Conservation (phyloP, 2,888 invertebrate species). For the Argyresthia goedartella region DNA sequence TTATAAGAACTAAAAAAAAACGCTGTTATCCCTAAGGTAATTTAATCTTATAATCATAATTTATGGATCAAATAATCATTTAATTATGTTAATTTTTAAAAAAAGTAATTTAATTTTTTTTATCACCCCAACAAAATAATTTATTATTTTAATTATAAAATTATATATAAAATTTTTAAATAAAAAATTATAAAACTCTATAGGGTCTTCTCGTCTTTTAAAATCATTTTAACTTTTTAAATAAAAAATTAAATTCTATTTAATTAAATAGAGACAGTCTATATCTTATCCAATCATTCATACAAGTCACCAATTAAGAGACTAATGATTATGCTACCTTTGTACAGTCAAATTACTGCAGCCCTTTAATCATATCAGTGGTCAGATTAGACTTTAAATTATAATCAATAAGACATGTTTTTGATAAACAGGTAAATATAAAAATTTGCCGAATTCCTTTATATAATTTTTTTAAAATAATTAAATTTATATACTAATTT, state of each 20-base stretch:
- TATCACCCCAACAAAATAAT: conserved; percentile 76
- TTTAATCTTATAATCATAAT: conserved; percentile 76
- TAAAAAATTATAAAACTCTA: conserved; percentile 73
- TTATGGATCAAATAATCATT: conserved; percentile 67
- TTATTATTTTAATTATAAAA: conserved; percentile 27
- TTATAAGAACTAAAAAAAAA: conserved; percentile 81
- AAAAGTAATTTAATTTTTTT: conserved; percentile 73
- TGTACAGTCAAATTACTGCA: conserved; percentile 83
- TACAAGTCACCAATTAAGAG: conserved; percentile 84
- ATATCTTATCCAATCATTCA: conserved; percentile 80
- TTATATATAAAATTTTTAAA: conserved; percentile 38
- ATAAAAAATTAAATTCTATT: conserved; percentile 58
- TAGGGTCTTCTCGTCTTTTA: conserved; percentile 85
- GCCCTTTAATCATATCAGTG: conserved; percentile 81
- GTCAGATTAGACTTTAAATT: conserved; percentile 79
- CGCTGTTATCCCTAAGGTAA: conserved; percentile 90
- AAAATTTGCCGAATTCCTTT: conserved; percentile 75
- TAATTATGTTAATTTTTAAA: conserved; percentile 35
- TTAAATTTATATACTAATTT: conserved; percentile 13
- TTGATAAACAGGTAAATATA: conserved; percentile 81
- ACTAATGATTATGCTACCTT: conserved; percentile 85
- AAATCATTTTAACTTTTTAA: conserved; percentile 75
- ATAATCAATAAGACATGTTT: conserved; percentile 78
- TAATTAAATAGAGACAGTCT: conserved; percentile 62
- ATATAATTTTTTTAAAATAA: conserved; percentile 37